Evolutionary conservation across 1,140 invertebrate genomes (phyloP), one percentile per base, ranked within the genome.

Genomic region (Xylocopa sonorina): DNA sequence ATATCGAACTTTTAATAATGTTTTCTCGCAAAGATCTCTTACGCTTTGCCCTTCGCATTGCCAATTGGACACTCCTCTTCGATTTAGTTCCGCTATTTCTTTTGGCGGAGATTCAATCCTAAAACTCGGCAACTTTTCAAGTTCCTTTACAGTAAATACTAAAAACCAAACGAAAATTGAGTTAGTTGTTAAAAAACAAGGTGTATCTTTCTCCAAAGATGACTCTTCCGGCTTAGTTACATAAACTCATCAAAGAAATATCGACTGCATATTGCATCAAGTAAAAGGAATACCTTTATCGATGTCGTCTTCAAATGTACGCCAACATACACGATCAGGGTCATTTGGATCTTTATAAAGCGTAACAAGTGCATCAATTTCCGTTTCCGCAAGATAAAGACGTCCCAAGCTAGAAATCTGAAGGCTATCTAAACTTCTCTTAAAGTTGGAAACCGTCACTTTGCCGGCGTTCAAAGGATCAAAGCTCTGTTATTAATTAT

Each of bases 271-370:
- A 14, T 27, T 53, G 7, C 18, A 16, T 66, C 1, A 5, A 2
- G 4, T 12, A 41, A 14, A 18, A 41, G 14, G n/a, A 38, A n/a
- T 79, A 95, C 95, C 95, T 82, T 94, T 93, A 87, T 96, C 95
- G 55, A 96, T 94, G 85, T 96, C 96, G 82, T 96, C 95, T 80
- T 95, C 94, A 86, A 96, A 96, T n/a, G 94, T 95, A 50, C 94
- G 93, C 95, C 95, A 96, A 77, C 94, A 95, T 24, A 96, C 92
- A 50, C 94, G 92, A 32, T 94, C 92, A 0, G 90, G 90, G 88
- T 96, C 95, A 60, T 94, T 93, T 18, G 95, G 95, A 91, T 96
- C 95, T 53, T 92, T 85, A 88, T 96, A 96, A 86, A 95, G 93
- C 4, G 92, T 89, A 66, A 94, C 91, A 2, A 96, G 82, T 27